phyloP scores from a whole-genome alignment of 1,140 invertebrate species.

The Drosophila truncata region DNA sequence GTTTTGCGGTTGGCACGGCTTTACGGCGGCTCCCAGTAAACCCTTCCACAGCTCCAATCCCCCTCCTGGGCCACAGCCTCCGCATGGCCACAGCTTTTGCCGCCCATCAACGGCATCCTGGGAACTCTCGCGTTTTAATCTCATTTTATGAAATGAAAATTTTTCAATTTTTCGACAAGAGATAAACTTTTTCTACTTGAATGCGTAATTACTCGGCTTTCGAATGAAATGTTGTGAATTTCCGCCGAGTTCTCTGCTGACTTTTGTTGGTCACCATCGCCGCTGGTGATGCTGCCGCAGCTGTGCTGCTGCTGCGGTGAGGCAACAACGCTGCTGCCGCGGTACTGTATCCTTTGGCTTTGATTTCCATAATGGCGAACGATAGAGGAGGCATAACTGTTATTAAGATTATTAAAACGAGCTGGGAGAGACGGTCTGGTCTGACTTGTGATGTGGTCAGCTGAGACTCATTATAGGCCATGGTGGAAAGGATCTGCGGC shows the following conservation, averaged over 20 bases:
- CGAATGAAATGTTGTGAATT: constrained; percentile 65
- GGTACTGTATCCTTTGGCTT: constrained; percentile 63
- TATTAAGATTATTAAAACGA: constrained; percentile 78
- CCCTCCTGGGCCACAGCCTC: background rate
- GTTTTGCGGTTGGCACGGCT: constrained; percentile 69
- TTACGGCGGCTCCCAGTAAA: constrained; percentile 32
- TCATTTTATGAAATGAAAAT: constrained; percentile 83
- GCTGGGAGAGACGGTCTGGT: constrained; percentile 52
- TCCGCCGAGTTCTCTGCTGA: constrained; percentile 47
- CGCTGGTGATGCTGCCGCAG: constrained; percentile 23
- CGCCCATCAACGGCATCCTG: background rate
- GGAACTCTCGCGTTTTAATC: constrained; percentile 72
- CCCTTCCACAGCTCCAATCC: constrained; percentile 6
- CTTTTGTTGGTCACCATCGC: constrained; percentile 55
- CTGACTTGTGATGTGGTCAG: constrained; percentile 69
- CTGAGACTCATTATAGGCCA: constrained; percentile 3
- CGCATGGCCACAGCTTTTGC: background rate
- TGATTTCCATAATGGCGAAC: constrained; percentile 77
- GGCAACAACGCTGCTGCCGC: constrained; percentile 16
- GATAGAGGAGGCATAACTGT: constrained; percentile 58
- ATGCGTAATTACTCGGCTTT: constrained; percentile 76
- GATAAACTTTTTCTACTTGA: constrained; percentile 84
- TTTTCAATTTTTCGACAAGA: constrained; percentile 82
- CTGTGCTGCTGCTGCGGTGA: constrained; percentile 34
- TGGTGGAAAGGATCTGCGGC: constrained; percentile 1